Base-by-base conservation (phyloP, 2,797 vertebrate genomes). In the Chaunax sp. region DNA sequence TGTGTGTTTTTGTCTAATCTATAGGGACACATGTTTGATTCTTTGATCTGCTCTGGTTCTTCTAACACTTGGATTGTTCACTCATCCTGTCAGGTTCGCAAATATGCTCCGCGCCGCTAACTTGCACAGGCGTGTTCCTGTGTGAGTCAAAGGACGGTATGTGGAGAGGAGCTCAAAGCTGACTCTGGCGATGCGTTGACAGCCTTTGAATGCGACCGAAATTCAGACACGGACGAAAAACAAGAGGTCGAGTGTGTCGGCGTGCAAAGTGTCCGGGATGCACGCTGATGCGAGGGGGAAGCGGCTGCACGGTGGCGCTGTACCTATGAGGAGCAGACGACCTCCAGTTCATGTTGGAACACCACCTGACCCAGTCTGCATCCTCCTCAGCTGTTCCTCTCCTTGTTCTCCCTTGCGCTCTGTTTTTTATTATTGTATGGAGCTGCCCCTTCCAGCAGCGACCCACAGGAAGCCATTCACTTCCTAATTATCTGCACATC, bases 401-500 rank as follows among this genome's bases (percentile, higher is more conserved):
- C 62, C 62, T 59, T 66, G 59, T 75, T 82, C 72, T 82, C 72
- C 55, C 62, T 75, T 64, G 84, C 84, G 86, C 72, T 89, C 83
- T 88, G 80, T 75, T 89, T 90, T 88, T 86, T 86, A 89, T 90
- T 88, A 89, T 78, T 90, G 83, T 73, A 81, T 83, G 78, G 81
- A 85, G 87, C 87, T 90, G 77, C 84, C 79, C 89, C 91, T 88
- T 86, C 91, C 89, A 95, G 91, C 92, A 90, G 89, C 90, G 87
- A 93, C 92, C 93, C 94, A 95, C 95, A 95, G 95, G 95, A 96
- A 95, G 94, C 95, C 92, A 93, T 95, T 96, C 94, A 95, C 92
- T 93, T 94, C 92, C 91, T 96, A 95, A 98, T 97, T 95, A 94
- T 94, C 94, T 92, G 86, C 91, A 95, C 95, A 95, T 95, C 95